Base-by-base conservation (phyloP, 2,797 vertebrate genomes). In the Delichon dasypus region DNA sequence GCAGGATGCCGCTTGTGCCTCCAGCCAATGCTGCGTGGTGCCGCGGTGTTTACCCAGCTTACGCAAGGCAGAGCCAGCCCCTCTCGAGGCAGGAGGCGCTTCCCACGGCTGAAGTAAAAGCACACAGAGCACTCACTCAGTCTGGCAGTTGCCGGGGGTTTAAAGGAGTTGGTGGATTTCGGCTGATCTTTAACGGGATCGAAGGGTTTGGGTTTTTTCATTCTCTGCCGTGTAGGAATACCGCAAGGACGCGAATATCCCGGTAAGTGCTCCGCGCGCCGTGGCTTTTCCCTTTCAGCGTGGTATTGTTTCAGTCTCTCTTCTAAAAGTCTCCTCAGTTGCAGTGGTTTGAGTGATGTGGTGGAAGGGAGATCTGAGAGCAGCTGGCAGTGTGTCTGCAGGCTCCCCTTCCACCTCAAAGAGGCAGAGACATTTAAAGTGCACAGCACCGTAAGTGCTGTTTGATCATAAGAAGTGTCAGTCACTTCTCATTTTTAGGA, bases 41-140 rank as follows among this genome's bases (percentile, higher is more conserved):
- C 62, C 29, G 58, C 14, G 32, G 74, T 97, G 96, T 97, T 98
- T 98, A 97, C 94, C 94, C 97, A 42, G 92, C 96, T 97, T 97
- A 95, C 67, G 45, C 97, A 96, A 85, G 77, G 94, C 86, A 91
- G 88, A 75, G 92, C 95, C 95, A 38, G 97, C 97, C 96, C 94
- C 92, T 62, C 58, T 87, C 48, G 32, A 88, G 91, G 96, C 97
- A 87, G 84, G 96, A 90, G 93, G 93, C 65, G 6, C 96, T 95
- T 85, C 89, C 89, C 94, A 66, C 85, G 29, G 90, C 88, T 89
- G 51, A 98, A 98, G 97, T 98, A 97, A 98, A 98, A 98, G 96
- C 98, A 97, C 97, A 92, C 97, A 77, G 97, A 98, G 97, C 97
- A 98, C 88, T 95, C 97, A 94, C 50, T 92, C 92, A 73, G 97